These are phyloP conservation scores for Punctoribates punctum DNA, from an alignment of 2,888 invertebrate species.

Conservation along the genomic window DNA sequence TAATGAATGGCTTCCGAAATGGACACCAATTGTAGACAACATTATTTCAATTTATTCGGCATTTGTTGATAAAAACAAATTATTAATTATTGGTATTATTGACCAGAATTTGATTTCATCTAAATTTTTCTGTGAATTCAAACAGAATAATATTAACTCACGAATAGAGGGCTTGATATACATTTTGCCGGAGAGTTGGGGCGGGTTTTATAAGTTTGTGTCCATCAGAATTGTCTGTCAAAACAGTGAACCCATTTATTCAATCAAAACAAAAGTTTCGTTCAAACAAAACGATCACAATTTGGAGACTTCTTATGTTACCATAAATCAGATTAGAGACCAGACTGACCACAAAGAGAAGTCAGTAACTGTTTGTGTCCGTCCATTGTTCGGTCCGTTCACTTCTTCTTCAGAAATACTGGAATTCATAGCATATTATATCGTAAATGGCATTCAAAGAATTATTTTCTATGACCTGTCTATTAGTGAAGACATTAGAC, in stretches of 20 bases:
- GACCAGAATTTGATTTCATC: neutral
- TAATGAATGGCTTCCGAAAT: neutral
- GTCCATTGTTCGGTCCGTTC: slow-evolving; percentile 15
- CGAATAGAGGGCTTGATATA: neutral
- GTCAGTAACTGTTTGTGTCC: slow-evolving; percentile 15
- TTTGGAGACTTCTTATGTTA: neutral
- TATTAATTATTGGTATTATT: neutral
- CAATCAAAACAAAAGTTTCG: neutral
- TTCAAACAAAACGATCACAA: neutral
- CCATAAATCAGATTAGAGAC: neutral
- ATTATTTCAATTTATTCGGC: slow-evolving; percentile 23
- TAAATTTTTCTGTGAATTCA: neutral
- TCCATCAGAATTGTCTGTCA: slow-evolving; percentile 2
- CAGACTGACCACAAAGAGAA: neutral
- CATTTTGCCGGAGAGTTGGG: neutral
- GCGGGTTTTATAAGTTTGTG: neutral
- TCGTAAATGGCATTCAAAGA: neutral
- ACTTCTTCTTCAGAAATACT: neutral
- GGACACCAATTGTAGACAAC: slow-evolving; percentile 22
- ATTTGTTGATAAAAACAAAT: neutral
- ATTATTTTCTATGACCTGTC: slow-evolving; percentile 22
- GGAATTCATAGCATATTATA: slow-evolving; percentile 24
- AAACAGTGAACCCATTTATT: too few relatives aligned
- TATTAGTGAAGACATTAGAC: neutral
- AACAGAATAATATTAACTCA: neutral